Evolutionary conservation across 2,797 vertebrate species (phyloP).

Genomic region (Ispidina lecontei): DNA sequence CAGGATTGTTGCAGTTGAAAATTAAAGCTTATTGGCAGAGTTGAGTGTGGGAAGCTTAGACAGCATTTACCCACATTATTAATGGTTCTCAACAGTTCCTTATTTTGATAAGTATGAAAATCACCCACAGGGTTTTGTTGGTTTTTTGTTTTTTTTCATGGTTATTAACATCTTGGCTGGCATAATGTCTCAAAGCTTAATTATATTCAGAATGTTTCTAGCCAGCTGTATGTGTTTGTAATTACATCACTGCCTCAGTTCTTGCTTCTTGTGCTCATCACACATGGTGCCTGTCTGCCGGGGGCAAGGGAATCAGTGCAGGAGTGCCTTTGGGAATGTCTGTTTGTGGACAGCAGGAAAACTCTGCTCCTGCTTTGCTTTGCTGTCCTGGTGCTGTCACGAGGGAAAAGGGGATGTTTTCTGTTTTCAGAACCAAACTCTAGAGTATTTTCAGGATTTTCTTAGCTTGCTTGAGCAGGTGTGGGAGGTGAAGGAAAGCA

Average conservation of each 20-base stretch:
- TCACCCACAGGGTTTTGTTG: background rate
- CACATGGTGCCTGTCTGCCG: background rate
- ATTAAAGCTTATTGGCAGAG: constrained; percentile 47
- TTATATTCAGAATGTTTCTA: constrained; percentile 41
- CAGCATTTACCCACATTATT: constrained; percentile 62
- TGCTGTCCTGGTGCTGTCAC: background rate
- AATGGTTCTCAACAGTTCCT: constrained; percentile 62
- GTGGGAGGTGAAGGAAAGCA: background rate
- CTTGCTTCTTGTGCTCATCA: background rate
- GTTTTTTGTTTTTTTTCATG: background rate
- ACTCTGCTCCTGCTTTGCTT: background rate
- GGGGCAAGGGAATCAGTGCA: background rate
- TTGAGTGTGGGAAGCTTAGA: constrained; percentile 69
- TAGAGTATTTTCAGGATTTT: background rate
- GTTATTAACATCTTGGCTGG: constrained; percentile 49
- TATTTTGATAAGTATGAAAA: constrained; percentile 72
- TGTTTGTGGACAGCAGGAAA: background rate
- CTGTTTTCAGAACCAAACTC: background rate
- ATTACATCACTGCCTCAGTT: constrained; percentile 15
- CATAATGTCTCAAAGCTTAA: constrained; percentile 54
- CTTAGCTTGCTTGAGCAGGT: background rate
- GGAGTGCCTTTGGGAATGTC: background rate
- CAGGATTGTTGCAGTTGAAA: constrained; percentile 52
- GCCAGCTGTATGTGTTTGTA: constrained; percentile 10
- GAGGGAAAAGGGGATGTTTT: background rate